These are phyloP conservation scores for Dryadula phaetusa DNA, from an alignment of 2,888 invertebrate species.

Conservation along the genomic window DNA sequence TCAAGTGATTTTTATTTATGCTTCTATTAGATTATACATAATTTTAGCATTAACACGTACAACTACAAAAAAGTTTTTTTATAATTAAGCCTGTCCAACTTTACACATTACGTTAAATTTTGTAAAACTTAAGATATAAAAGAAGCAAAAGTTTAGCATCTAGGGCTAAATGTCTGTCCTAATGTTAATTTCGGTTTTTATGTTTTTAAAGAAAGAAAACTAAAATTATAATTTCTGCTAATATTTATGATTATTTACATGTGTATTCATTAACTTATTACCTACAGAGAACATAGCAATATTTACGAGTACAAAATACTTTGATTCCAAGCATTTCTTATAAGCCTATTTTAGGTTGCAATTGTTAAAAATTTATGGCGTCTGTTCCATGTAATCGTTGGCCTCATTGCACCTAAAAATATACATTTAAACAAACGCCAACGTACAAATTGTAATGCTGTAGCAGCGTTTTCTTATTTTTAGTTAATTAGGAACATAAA, in stretches of 20 bases:
- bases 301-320: slow-evolving; percentile 1
- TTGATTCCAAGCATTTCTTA: slow-evolving; percentile 4
- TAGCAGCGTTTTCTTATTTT: not conserved
- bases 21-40: too few species aligned
- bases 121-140: too few species aligned
- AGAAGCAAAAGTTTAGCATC: too few species aligned
- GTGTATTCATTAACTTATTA: not conserved
- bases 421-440: slow-evolving; percentile 35
- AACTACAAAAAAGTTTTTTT: too few species aligned
- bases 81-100: too few species aligned
- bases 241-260: not conserved
- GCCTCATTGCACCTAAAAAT: slow-evolving; percentile 40
- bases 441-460: slow-evolving; percentile 14
- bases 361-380: slow-evolving; percentile 33
- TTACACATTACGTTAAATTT: too few species aligned
- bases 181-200: not conserved
- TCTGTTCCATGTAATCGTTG: slow-evolving; percentile 40
- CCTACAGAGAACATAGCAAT: not conserved
- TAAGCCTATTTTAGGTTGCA: slow-evolving; percentile 20
- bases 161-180: too few species aligned
- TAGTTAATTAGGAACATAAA: slow-evolving; percentile 13
- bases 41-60: too few species aligned
- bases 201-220: not conserved
- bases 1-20: too few species aligned
- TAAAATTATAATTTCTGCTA: not conserved